Evolutionary conservation across 2,888 invertebrate genomes (phyloP).

Genomic region (Operophtera brumata): DNA sequence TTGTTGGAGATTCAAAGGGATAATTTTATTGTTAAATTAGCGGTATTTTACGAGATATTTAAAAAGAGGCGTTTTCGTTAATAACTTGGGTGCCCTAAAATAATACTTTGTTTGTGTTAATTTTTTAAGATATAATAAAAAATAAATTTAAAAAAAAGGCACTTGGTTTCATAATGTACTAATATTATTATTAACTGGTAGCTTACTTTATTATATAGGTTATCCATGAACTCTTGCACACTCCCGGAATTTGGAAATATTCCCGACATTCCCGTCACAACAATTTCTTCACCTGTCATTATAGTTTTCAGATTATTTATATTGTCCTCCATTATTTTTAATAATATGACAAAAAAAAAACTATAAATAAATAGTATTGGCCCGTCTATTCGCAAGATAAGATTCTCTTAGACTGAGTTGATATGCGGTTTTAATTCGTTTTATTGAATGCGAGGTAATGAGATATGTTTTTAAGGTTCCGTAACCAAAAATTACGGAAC

Average conservation of each 20-base stretch:
- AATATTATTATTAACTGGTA: no score
- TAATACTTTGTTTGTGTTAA: no score
- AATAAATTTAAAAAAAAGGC: no score
- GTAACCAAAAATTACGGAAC: no score
- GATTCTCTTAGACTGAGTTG: not conserved
- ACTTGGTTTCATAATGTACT: not conserved
- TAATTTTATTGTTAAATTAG: no score
- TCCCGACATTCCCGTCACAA: slow-evolving; percentile 79
- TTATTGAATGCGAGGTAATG: not conserved
- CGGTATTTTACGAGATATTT: no score
- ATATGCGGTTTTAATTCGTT: not conserved
- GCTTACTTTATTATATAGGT: slow-evolving; percentile 78
- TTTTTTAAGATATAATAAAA: no score
- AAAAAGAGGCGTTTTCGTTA: no score
- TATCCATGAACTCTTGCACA: slow-evolving; percentile 80
- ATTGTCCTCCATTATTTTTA: slow-evolving; percentile 1
- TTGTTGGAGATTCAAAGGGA: no score
- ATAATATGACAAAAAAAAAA: no score
- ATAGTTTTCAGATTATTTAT: slow-evolving; percentile 22
- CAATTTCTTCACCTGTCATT: slow-evolving; percentile 68
- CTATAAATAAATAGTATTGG: not conserved
- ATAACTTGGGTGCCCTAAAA: no score
- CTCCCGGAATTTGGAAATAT: slow-evolving; percentile 83
- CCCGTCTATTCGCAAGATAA: not conserved
- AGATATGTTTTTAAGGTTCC: not conserved